Evolutionary conservation across 2,888 invertebrate genomes (phyloP), one percentile per base, ranked within the genome.

Genomic region (Platypus cylindrus): DNA sequence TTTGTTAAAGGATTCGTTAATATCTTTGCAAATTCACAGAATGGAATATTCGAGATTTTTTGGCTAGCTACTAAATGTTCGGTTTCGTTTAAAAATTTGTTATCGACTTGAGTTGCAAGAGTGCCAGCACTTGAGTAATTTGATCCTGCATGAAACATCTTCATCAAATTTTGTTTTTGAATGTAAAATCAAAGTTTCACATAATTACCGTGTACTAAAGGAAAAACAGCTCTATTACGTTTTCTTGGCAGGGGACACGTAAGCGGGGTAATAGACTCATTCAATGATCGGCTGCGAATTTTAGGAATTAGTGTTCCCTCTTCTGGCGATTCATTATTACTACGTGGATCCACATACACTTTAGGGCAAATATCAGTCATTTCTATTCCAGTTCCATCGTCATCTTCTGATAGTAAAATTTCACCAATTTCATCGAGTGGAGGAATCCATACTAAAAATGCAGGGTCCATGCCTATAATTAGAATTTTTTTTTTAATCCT

Each of bases 391-490:
- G 67, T 66, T 28, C 63, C 56, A 1, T 64, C 63, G 15, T 59
- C 59, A 38, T 71, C 68, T 28, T 70, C 68, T 27, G 73, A 70
- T 27, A 70, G 69, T 22, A 76, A 60, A n/a, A 73, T 70, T 36
- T 78, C 77, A 1, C 74, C 75, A 24, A 49, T 43, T 44, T 78
- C 78, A 47, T 78, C 78, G 14, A 82, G 62, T 0, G 86, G 86
- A 4, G 87, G 86, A 45, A 86, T 85, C 85, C 85, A 87, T 1
- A 86, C 79, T 28, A 86, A 64, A 57, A 84, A 86, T 0, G 85
- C 85, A 1, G 86, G 86, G 59, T 87, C 87, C 86, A 86, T 86
- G 30, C 85, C 85, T 49, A 30, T 25, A 39, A 28, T 17, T 14
- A 17, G 9, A 25, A 24, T 1, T 32, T 8, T n/a, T 12, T 14